phyloP scores from a whole-genome alignment of 2,888 invertebrate species.

The Pocota personata region DNA sequence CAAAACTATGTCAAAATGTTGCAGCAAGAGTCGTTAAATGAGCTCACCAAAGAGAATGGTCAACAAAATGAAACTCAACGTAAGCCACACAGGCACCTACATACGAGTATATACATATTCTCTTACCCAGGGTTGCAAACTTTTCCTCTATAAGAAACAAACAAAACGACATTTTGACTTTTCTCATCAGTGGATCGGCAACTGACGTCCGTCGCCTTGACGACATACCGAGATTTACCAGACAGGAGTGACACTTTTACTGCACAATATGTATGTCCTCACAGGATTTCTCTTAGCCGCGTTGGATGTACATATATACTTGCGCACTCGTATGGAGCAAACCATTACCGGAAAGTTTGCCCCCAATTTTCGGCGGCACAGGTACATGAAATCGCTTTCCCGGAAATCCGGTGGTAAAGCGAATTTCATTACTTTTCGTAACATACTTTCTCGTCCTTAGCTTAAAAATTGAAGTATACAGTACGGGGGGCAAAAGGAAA shows the following conservation, averaged over 20 bases:
- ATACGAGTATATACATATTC: neutral
- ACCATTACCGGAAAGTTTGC: conserved; percentile 47
- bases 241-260: conserved; percentile 7
- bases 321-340: neutral
- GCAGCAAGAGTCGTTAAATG: neutral
- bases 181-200: neutral
- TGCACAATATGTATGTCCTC: neutral
- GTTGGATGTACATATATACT: neutral
- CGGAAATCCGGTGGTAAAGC: conserved; percentile 43
- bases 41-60: neutral
- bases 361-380: conserved; percentile 12
- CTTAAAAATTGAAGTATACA: neutral
- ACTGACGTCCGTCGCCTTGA: neutral
- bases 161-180: conserved; percentile 12
- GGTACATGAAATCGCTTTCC: conserved; percentile 8
- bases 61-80: neutral
- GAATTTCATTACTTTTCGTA: conserved; percentile 44
- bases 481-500: neutral
- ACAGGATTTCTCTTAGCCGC: neutral
- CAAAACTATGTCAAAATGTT: neutral
- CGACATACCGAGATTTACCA: neutral
- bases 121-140: neutral
- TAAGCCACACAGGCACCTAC: neutral
- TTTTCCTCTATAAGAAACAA: neutral
- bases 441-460: conserved; percentile 6